Evolutionary conservation across 2,797 vertebrate species (phyloP).

Genomic region (Helarctos malayanus): DNA sequence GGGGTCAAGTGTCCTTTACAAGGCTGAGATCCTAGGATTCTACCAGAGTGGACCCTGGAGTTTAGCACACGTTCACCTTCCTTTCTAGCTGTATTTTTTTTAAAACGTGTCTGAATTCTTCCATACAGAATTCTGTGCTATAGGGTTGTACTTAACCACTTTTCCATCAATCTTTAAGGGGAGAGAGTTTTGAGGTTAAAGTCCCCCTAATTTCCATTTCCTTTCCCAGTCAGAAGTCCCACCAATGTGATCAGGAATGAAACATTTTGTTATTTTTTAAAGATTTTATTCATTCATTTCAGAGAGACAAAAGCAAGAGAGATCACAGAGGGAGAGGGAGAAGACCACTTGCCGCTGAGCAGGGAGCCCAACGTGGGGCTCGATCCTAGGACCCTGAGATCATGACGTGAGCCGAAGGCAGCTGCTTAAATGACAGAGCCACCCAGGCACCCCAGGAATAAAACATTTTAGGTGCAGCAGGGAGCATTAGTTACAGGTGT

Average conservation of each 20-base stretch:
- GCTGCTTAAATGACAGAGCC: too few relatives aligned
- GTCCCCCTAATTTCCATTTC: not conserved
- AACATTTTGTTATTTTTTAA: not conserved
- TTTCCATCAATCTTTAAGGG: not conserved
- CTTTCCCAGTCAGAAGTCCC: not conserved
- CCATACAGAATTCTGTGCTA: not conserved
- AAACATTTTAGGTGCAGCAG: not conserved
- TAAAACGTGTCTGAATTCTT: not conserved
- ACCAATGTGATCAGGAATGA: not conserved
- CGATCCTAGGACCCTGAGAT: too few relatives aligned
- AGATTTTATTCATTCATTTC: too few relatives aligned
- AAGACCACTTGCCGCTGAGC: too few relatives aligned
- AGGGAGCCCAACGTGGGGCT: too few relatives aligned
- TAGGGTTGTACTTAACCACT: not conserved
- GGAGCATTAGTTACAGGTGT: not conserved
- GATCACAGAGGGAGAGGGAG: too few relatives aligned
- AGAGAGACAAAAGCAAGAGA: too few relatives aligned
- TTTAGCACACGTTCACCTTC: not conserved
- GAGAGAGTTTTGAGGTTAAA: not conserved
- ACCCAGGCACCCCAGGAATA: not conserved
- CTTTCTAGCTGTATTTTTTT: not conserved
- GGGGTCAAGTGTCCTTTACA: not conserved
- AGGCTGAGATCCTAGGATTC: not conserved
- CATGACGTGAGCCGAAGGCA: too few relatives aligned
- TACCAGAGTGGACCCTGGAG: not conserved